Evolutionary conservation across 2,113 vertebrate genomes (phyloP), one percentile per base, ranked within the genome.

Genomic region (Pardalotus punctatus): DNA sequence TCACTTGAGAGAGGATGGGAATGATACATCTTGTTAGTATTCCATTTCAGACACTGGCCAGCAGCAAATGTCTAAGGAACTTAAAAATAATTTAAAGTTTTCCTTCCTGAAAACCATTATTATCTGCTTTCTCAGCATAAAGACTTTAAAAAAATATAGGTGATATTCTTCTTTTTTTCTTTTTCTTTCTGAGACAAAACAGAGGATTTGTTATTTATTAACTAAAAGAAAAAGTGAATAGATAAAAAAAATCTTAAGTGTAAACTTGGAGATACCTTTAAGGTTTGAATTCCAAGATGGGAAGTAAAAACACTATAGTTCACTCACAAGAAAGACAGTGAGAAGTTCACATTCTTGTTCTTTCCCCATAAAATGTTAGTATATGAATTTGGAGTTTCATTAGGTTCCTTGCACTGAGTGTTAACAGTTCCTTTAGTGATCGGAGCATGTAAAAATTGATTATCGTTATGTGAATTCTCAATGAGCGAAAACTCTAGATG

Each of bases 21-120:
- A 40, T 0, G 0, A 7, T 28, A 10, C 1, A 33, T 3, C 57
- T n/a, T 45, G 21, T 10, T n/a, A 51, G 18, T n/a, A 53, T 58
- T 28, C 19, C 11, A 8, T 43, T 91, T 71, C 24, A 58, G 29
- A 67, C 20, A 50, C 1, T 6, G 31, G 6, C 16, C 10, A 48
- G 66, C 6, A 51, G 18, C 28, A 74, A 61, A 50, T 27, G 11
- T 42, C 25, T 40, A 28, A 91, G 40, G 36, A 91, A 79, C 17
- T n/a, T 22, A 11, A 73, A 36, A 3, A 38, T 40, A 21, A 58
- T 7, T 6, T 58, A 29, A 8, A 38, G 2, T 31, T 65, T 47
- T 84, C 5, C 12, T 48, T 77, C 16, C 20, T 50, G 16, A 53
- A 57, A 81, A 17, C 3, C 1, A n/a, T 18, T 48, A 19, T 60